Base-by-base conservation (phyloP, 2,797 vertebrate genomes). In the Columba guinea region DNA sequence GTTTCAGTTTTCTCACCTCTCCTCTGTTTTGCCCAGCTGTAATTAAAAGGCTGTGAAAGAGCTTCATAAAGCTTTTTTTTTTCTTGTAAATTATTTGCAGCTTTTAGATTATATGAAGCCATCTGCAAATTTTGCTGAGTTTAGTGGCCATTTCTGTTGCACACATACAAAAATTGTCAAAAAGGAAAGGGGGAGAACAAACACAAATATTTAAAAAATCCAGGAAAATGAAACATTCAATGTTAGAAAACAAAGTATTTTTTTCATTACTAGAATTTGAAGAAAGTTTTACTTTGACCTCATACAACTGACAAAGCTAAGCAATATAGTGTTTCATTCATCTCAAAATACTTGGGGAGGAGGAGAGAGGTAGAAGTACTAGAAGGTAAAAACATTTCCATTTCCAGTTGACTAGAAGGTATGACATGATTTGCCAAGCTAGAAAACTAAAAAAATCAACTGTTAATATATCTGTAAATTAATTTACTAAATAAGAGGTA, bases 11-110 rank as follows among this genome's bases (percentile, higher is more conserved):
- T 78, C 53, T 87, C n/a, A 69, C 63, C 44, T 93, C 69, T 91
- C 32, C 7, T 83, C 21, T 86, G 18, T 69, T 93, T 91, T 86
- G 69, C 11, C 52, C 52, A 52, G 18, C 55, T 84, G 58, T 83
- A 87, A 93, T 91, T 75, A 94, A 92, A 91, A 80, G 53, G 37
- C 49, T 94, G 30, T 80, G 76, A 67, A 86, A 93, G 27, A 85
- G 13, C 60, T 84, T 91, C 46, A 58, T 78, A 71, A 91, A 86
- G 11, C 2, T 56, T n/a, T 70, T 80, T 14, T 20, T n/a, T 89
- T 68, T 51, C 23, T 51, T 2, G 11, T 93, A 64, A 90, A 91
- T 91, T 95, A 94, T 94, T 91, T 89, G 90, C 55, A 62, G 10
- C 11, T 93, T 93, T 84, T 77, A 71, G 60, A 53, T 80, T 49